Evolutionary conservation across 2,113 vertebrate genomes (phyloP), one percentile per base, ranked within the genome.

Genomic region (Romanogobio albipinnatus): DNA sequence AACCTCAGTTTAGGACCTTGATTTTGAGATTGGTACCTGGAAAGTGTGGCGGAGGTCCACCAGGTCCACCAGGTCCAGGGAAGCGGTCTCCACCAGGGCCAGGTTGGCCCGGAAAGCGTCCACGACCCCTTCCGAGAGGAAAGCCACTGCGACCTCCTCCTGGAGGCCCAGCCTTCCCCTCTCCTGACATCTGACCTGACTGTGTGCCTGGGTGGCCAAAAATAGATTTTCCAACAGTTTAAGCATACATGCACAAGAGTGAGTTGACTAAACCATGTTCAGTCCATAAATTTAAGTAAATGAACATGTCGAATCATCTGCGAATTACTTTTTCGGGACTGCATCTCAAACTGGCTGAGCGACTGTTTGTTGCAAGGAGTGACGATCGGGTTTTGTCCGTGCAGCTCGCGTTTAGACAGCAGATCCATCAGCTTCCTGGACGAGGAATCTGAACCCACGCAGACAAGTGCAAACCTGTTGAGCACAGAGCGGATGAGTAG

Each of bases 331-430:
- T 99, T 99, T 85, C 98, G 95, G 81, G 98, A 99, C 92, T 99
- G 98, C 96, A 99, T 96, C 95, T 99, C 98, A 95, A 99, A 99
- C 77, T 99, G 98, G 94, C 97, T 99, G 91, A 99, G 95, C 47
- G 98, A 99, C 90, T 99, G 98, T 87, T 99, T 99, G 94, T 99
- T 99, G 92, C 98, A 99, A 0, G 98, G 97, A 22, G 98, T 99
- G 84, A 99, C 97, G 66, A 99, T 97, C 77, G 98, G 98, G 94
- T 98, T 99, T 90, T 99, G 98, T 62, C 98, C 98, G 70, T 99
- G 98, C 36, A 99, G 94, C 91, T 99, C 98, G 90, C 97, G 94
- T 92, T 99, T 99, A 76, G 98, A 97, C 73, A 99, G 94, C 70
- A 99, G 92, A 87, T 99, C 98, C 97, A 98, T 95, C 87, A 99